Conservation (phyloP, 2,113 vertebrate genomes). For the Gambusia holbrooki region DNA sequence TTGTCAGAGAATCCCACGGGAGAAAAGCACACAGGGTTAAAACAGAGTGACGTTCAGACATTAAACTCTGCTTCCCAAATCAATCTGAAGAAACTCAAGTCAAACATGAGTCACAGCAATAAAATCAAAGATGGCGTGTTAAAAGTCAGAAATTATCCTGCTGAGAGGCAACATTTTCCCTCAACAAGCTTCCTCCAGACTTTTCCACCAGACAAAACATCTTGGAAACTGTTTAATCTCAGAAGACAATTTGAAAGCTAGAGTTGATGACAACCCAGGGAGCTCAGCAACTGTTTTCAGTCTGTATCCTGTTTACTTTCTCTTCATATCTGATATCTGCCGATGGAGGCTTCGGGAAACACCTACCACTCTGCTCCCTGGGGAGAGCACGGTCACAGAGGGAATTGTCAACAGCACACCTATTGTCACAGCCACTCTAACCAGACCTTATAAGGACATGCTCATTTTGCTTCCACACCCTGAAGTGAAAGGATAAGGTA, state of each 20-base stretch:
- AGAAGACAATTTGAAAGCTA: conserved; percentile 21
- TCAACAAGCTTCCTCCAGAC: conserved; percentile 36
- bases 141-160: conserved; percentile 25
- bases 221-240: conserved; percentile 13
- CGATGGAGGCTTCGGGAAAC: conserved; percentile 53
- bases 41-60: not conserved
- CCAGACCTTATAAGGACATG: conserved; percentile 68
- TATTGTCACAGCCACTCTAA: conserved; percentile 54
- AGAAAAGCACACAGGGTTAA: not conserved
- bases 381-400: conserved; percentile 29
- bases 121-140: not conserved
- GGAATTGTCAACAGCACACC: conserved; percentile 40
- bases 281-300: conserved; percentile 32
- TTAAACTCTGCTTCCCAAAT: not conserved
- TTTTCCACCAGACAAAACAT: conserved; percentile 28
- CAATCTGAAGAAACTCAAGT: not conserved
- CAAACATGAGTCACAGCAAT: not conserved
- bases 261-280: conserved; percentile 44
- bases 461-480: not conserved
- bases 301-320: conserved; percentile 73
- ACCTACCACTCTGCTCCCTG: conserved; percentile 44
- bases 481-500: conserved; percentile 22
- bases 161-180: conserved; percentile 36
- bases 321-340: conserved; percentile 36
- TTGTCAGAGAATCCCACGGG: not conserved